Evolutionary conservation across 92 coral and sea anemone species (phyloP).

Genomic region (Heliopora coerulea): DNA sequence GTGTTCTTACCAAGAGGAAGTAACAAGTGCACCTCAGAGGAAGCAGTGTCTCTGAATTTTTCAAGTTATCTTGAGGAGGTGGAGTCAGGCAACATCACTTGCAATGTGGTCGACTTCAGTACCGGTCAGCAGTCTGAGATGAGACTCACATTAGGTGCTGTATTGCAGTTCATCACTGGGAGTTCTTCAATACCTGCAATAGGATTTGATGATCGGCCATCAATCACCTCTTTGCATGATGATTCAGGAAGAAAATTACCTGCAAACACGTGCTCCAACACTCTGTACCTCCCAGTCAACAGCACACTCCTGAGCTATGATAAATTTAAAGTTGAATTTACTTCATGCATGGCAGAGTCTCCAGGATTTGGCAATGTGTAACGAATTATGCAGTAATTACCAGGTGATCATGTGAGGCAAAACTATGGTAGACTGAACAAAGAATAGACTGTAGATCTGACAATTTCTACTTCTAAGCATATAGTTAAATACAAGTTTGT

Average conservation of each 20-base stretch:
- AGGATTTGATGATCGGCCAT: constrained; percentile 42
- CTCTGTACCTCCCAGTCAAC: constrained; percentile 26
- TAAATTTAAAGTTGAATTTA: constrained; percentile 24
- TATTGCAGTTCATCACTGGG: constrained; percentile 43
- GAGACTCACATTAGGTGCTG: constrained; percentile 34
- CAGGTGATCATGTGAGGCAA: too few species aligned
- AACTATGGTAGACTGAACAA: background rate
- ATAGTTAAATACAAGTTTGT: too few species aligned
- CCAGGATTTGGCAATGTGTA: constrained; percentile 40
- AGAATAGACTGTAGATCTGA: background rate
- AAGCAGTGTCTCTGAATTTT: constrained; percentile 37
- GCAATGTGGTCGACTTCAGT: constrained; percentile 29
- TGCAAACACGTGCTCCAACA: constrained; percentile 43
- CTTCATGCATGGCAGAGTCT: constrained; percentile 29
- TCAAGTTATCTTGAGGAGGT: constrained; percentile 49
- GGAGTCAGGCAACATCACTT: constrained; percentile 35
- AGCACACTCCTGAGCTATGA: constrained; percentile 28
- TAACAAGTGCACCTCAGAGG: constrained; percentile 34
- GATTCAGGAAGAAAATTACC: constrained; percentile 35
- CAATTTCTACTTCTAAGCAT: background rate
- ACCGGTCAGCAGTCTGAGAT: constrained; percentile 31
- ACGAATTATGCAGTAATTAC: background rate
- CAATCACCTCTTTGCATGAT: constrained; percentile 41
- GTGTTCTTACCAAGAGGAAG: constrained; percentile 42
- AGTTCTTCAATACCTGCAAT: constrained; percentile 39